Conservation (phyloP, 2,888 invertebrate genomes). For the Megastigmus dorsalis region DNA sequence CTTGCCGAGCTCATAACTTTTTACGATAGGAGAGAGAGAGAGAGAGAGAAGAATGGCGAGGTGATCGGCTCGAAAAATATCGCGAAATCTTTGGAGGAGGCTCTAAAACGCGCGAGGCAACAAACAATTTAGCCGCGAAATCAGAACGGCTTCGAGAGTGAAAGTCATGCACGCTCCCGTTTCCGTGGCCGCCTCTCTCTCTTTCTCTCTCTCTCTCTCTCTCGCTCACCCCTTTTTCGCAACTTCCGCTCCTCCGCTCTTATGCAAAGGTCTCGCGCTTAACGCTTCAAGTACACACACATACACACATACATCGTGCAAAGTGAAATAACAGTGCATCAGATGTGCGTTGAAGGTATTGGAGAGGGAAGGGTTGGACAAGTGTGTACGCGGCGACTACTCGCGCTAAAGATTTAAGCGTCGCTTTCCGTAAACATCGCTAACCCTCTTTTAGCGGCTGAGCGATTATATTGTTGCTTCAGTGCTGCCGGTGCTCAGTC, state of each 20-base stretch:
- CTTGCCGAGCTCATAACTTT: too few relatives aligned
- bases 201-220: too few relatives aligned
- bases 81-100: conserved; percentile 24
- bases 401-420: conserved; percentile 33
- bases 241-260: conserved; percentile 40
- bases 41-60: background rate
- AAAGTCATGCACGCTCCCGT: conserved; percentile 42
- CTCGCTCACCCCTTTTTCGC: conserved; percentile 52
- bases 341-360: too few relatives aligned
- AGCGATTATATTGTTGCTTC: too few relatives aligned
- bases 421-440: conserved; percentile 14
- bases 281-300: background rate
- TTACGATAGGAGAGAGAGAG: too few relatives aligned
- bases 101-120: conserved; percentile 9
- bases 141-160: conserved; percentile 24
- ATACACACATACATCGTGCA: background rate
- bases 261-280: conserved; percentile 43
- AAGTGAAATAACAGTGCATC: too few relatives aligned
- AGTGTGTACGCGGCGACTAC: conserved; percentile 8
- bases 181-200: conserved; percentile 25
- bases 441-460: too few relatives aligned
- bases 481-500: background rate
- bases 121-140: conserved; percentile 41
- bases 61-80: too few relatives aligned
- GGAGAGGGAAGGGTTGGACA: too few relatives aligned